Conservation (phyloP, 1,140 invertebrate genomes). For the Pygmarrhopalites habei region DNA sequence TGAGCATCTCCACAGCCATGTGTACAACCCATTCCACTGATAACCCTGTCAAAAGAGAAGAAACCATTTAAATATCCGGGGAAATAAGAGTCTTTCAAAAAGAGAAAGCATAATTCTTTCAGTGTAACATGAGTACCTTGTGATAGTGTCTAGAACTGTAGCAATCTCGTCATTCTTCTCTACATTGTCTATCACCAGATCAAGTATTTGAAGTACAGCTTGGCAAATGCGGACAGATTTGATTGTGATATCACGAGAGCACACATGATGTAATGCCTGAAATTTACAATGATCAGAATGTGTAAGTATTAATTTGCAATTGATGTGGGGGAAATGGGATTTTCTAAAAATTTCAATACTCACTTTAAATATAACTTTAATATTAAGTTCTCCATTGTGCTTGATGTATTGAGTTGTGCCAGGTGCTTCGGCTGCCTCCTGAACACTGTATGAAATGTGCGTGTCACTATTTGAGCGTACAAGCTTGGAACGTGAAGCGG, state of each 20-base stretch:
- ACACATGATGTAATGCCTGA: constrained; percentile 76
- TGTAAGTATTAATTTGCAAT: not conserved
- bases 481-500: constrained; percentile 42
- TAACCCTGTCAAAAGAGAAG: constrained; percentile 54
- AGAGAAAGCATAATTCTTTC: not conserved
- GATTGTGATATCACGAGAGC: constrained; percentile 64
- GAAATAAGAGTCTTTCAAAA: not conserved
- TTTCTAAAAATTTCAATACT: not conserved
- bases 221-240: constrained; percentile 81
- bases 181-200: constrained; percentile 67
- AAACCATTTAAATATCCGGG: not conserved
- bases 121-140: constrained; percentile 34
- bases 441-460: constrained; percentile 77
- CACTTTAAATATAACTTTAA: constrained; percentile 81
- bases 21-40: constrained; percentile 84
- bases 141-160: constrained; percentile 29
- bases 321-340: too few species aligned
- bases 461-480: constrained; percentile 88
- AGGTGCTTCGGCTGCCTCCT: constrained; percentile 60
- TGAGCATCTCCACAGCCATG: constrained; percentile 77
- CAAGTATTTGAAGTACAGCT: constrained; percentile 78
- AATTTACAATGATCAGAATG: constrained; percentile 25
- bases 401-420: constrained; percentile 89
- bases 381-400: constrained; percentile 86
- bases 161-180: constrained; percentile 31